These are phyloP conservation scores for Alloplasta piceator DNA, from an alignment of 2,888 invertebrate genomes.

Conservation along the genomic window DNA sequence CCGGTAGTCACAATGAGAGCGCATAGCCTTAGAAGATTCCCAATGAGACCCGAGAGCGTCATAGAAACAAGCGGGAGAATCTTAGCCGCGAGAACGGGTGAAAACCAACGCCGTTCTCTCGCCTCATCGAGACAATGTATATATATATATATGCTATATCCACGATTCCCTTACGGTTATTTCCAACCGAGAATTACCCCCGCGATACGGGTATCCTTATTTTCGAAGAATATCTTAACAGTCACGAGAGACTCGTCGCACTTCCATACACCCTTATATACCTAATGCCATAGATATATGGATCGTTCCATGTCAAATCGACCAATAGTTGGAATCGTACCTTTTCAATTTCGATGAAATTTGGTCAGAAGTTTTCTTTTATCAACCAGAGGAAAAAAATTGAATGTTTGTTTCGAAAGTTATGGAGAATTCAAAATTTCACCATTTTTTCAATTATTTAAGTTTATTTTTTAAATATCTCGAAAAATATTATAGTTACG, in stretches of 20 bases:
- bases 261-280: conserved; percentile 29
- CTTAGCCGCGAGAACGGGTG: conserved; percentile 71
- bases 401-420: no score
- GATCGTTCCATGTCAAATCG: no score
- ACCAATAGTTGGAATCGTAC: no score
- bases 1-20: conserved; percentile 40
- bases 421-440: no score
- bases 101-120: conserved; percentile 25
- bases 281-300: conserved; percentile 5
- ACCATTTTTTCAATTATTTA: no score
- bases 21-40: conserved; percentile 75
- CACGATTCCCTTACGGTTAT: conserved; percentile 82
- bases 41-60: conserved; percentile 80
- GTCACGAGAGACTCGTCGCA: conserved; percentile 61
- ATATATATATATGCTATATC: conserved; percentile 50
- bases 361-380: no score
- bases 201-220: conserved; percentile 78
- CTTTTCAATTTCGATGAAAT: no score
- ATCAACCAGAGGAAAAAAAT: no score
- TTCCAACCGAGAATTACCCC: conserved; percentile 80
- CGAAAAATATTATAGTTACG: no score
- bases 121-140: conserved; percentile 55
- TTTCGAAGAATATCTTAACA: conserved; percentile 81
- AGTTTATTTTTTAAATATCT: no score
- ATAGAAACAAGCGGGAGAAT: conserved; percentile 75